Conservation (phyloP, 37 sponge, comb jelly and placozoan genomes). For the Amphimedon queenslandica region DNA sequence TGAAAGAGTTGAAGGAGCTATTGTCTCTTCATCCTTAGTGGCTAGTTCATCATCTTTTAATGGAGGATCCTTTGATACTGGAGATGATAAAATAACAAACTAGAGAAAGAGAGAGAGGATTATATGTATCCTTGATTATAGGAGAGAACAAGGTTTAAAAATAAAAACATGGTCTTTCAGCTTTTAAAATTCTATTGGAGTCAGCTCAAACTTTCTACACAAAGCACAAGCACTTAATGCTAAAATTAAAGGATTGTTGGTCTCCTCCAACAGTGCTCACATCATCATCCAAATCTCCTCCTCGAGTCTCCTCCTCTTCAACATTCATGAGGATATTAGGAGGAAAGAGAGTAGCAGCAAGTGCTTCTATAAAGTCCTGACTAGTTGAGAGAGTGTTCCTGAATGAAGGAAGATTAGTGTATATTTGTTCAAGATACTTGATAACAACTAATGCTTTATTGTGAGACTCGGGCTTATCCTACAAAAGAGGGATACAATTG, state of each 20-base stretch:
- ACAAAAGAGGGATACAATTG: not conserved
- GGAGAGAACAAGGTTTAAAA: too few species aligned
- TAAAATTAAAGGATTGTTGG: not conserved
- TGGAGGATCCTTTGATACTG: not conserved
- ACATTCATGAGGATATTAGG: constrained; percentile 2
- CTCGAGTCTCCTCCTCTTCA: not conserved
- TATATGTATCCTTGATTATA: too few species aligned
- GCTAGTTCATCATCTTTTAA: not conserved
- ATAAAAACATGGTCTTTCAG: not conserved
- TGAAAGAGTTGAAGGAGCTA: not conserved
- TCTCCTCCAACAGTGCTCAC: not conserved
- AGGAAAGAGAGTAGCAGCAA: constrained; percentile 75
- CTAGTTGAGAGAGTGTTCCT: constrained; percentile 10
- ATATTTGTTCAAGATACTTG: constrained; percentile 68
- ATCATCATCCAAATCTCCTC: not conserved
- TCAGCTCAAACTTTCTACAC: too few species aligned
- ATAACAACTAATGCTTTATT: constrained; percentile 50
- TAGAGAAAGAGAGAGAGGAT: not conserved
- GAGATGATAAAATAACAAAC: constrained; percentile 6
- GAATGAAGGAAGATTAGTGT: constrained; percentile 62
- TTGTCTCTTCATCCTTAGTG: not conserved
- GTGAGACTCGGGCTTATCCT: not conserved
- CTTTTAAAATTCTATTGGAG: too few species aligned
- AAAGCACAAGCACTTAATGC: not conserved
- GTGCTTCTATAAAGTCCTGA: constrained; percentile 71